Evolutionary conservation across 2,888 invertebrate genomes (phyloP).

Genomic region (Dicycla oo): DNA sequence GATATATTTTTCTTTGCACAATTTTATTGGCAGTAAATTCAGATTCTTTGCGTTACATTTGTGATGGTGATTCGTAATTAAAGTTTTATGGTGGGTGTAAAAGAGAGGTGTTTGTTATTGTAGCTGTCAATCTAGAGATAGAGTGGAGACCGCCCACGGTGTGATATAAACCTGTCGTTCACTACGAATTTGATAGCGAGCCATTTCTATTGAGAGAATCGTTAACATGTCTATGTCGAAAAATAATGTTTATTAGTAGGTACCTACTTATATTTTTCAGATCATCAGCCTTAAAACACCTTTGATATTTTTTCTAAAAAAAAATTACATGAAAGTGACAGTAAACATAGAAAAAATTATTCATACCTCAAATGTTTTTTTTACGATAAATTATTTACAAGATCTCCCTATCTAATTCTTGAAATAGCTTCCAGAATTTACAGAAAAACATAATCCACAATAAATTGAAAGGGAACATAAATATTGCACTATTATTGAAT

Average conservation of each 20-base stretch:
- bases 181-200: slow-evolving; percentile 4
- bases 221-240: background rate
- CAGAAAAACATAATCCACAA: background rate
- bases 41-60: slow-evolving; percentile 54
- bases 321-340: background rate
- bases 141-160: slow-evolving; percentile 51
- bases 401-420: background rate
- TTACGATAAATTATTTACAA: too few relatives aligned
- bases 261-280: background rate
- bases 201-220: slow-evolving; percentile 6
- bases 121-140: slow-evolving; percentile 53
- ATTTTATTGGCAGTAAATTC: slow-evolving; percentile 61
- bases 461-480: background rate
- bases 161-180: slow-evolving; percentile 34
- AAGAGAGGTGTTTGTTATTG: slow-evolving; percentile 57
- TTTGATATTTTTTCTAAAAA: too few relatives aligned
- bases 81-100: slow-evolving; percentile 55
- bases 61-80: slow-evolving; percentile 65
- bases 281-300: background rate
- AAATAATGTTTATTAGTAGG: background rate
- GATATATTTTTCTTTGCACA: slow-evolving; percentile 51
- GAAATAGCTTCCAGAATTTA: background rate
- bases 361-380: too few relatives aligned
- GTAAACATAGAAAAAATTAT: too few relatives aligned
- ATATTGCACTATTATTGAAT: background rate